These are phyloP conservation scores for Leucophora obtusa DNA, from an alignment of 2,888 invertebrate genomes.

Conservation along the genomic window DNA sequence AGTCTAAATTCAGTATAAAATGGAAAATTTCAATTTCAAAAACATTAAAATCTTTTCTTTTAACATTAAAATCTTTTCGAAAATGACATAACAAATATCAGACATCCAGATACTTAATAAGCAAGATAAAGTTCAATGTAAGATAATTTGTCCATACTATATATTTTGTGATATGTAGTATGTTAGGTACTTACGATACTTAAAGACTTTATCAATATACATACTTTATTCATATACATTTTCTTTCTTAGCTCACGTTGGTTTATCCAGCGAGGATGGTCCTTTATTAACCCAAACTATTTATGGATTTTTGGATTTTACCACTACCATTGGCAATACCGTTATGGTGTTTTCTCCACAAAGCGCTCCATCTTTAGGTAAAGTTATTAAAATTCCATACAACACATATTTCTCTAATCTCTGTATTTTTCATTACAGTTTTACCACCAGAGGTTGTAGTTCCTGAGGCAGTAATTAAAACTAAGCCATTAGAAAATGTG, in stretches of 20 bases:
- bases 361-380: conserved; percentile 86
- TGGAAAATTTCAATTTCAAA: too few species aligned
- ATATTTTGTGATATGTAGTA: too few species aligned
- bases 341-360: conserved; percentile 96
- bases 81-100: too few species aligned
- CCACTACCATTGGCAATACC: conserved; percentile 95
- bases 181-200: too few species aligned
- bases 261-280: conserved; percentile 38
- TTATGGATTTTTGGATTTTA: conserved; percentile 95
- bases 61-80: too few species aligned
- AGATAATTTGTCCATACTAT: too few species aligned
- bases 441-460: conserved; percentile 32
- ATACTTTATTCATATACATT: background rate
- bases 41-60: too few species aligned
- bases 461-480: conserved; percentile 68
- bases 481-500: conserved; percentile 69
- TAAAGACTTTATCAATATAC: too few species aligned
- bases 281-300: conserved; percentile 90
- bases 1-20: too few species aligned
- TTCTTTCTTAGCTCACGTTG: conserved; percentile 30
- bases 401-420: background rate
- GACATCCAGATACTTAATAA: too few species aligned
- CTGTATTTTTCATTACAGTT: conserved; percentile 8
- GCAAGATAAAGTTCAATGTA: too few species aligned
- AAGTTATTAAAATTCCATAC: conserved; percentile 49